Evolutionary conservation across 2,113 vertebrate genomes (phyloP), one percentile per base, ranked within the genome.

Genomic region (Pseudopodoces humilis): DNA sequence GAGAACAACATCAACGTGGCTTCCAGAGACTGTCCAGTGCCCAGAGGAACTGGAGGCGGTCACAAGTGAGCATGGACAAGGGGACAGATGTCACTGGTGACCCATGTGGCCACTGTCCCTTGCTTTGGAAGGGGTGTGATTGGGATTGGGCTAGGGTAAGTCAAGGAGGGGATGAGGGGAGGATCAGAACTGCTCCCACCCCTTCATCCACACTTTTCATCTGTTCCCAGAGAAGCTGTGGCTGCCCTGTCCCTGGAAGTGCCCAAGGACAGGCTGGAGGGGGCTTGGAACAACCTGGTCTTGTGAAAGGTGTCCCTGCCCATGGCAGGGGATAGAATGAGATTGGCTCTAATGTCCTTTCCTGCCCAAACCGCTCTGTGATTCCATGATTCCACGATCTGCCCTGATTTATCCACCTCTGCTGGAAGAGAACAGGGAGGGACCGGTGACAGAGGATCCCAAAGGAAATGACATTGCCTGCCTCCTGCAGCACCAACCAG

Each of bases 381-480:
- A 69, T 49, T 76, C 62, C 15, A 24, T 7, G 5, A 28, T 80
- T 65, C 50, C 27, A 17, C 43, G 14, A 37, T 63, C 47, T 62
- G 22, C 35, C 35, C 44, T 3, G 1, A 30, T 13, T n/a, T 3
- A 52, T 50, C 18, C 37, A 3, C 30, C 23, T 43, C 65, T 69
- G 55, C 69, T 67, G 59, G 60, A 37, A 30, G 28, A n/a, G 1
- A 3, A 13, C 44, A 23, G 71, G 0, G 9, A 44, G 35, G 30
- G 16, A 16, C 8, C 0, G 1, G 7, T 0, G 7, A 47, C 39
- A 37, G 20, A 49, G 50, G 59, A 27, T 14, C 6, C 8, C 2
- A 3, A 33, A 19, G 41, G n/a, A 28, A 12, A 17, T 0, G 10
- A 17, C 30, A 19, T 58, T 22, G 15, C 55, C 28, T 20, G 68